Base-by-base conservation (phyloP, 2,797 vertebrate genomes). In the Peromyscus melanophrys region DNA sequence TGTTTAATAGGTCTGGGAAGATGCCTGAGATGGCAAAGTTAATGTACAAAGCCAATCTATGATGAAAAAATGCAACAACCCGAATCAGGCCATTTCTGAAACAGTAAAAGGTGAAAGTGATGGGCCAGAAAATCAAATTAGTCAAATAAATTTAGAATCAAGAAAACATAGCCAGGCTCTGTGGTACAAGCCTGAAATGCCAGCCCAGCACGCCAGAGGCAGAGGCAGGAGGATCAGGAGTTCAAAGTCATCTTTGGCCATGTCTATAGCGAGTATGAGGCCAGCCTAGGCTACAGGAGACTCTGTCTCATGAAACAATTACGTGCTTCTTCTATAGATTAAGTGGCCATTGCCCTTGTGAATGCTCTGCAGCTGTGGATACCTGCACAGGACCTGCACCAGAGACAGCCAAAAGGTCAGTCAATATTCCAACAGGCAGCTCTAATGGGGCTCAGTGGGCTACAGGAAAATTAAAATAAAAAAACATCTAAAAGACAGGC, bases 91-190 rank as follows among this genome's bases (percentile, higher is more conserved):
- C 75, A 49, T 96, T 89, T 92, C 2, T 34, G 78, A 94, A 86
- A 91, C 27, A 65, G 43, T 89, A 82, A 94, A 95, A 89, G 76
- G 86, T 40, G 49, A 78, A 93, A 94, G 34, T 57, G 78, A 87
- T 87, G 59, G 85, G 69, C 85, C 63, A 96, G 93, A 93, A 93
- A 91, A 97, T 97, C 83, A 76, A 65, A 91, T 97, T 83, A 97
- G 65, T 82, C 78, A 76, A 87, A 87, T 83, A 87, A 78, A 96
- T 80, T 87, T 84, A 91, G 78, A 87, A 91, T 86, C 37, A 86
- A 96, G 83, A 90, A 89, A 77, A 81, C 27, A n/a, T 10, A 3
- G 29, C 17, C 71, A 89, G 71, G 37, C 46, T 43, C 61, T 25
- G 27, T 76, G 86, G 37, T 11, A 21, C 71, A 23, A 8, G 67